Base-by-base conservation (phyloP, 2,888 invertebrate genomes). In the Rhingia rostrata region DNA sequence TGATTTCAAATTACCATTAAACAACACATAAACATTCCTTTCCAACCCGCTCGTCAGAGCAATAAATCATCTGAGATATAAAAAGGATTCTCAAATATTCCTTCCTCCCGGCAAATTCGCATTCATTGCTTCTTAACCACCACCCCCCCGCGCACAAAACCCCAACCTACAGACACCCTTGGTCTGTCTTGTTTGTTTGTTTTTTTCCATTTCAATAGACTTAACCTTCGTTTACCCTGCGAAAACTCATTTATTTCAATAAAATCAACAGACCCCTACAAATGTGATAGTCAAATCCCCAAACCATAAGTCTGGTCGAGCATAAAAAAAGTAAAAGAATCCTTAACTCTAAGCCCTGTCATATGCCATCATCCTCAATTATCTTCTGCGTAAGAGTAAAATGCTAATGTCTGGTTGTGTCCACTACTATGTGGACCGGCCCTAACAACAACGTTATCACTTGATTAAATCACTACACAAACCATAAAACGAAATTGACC, bases 381-480 rank as follows among this genome's bases (percentile, higher is more conserved):
- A 45, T 14, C 43, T 12, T 43, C 43, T n/a, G 12, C 6, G 43
- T 12, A 12, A 6, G 12, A 45, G 43, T 45, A 45, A 45, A 45
- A 6, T 5, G 12, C 41, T 41, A 9, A 6, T 10, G 41, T 10
- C 4, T 9, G 45, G 4, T 10, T 9, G 12, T 74, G 58, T 79
- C 54, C 47, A 51, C 51, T 22, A 35, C 22, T 47, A 7, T 49
- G 14, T 54, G 63, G 56, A 73, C 69, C 69, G 63, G 69, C 63
- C 35, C 63, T 73, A 73, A 69, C 73, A 79, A 70, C 80, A 80
- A 70, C 66, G 54, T 84, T 84, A 84, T 84, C 84, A 84, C 80
- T 80, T 84, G 84, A 84, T 84, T 80, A 80, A 84, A 84, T 84
- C 84, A 70, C 70, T 47, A 80, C 80, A 75, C 74, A 80, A 79